Percentiles rank a stretch among this genome's conserved stretches.
Conservation (phyloP, 2,888 invertebrate species). For the Rhagonycha lutea region DNA sequence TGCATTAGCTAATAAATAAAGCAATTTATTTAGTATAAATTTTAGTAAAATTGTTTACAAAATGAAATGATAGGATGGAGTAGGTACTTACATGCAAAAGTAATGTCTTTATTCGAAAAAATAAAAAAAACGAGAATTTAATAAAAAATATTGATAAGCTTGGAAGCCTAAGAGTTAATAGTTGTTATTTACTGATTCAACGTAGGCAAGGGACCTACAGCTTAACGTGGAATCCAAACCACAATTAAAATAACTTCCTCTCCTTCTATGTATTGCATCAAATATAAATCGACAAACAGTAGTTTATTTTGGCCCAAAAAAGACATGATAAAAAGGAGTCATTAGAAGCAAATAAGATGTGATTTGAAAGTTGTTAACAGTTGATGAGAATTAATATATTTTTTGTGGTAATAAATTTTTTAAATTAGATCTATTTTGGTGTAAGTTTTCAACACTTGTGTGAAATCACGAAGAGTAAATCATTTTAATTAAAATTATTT, state of each 20-base stretch:
- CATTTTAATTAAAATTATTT: not conserved
- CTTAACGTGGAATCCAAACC: too few relatives aligned
- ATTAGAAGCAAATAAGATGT: not conserved
- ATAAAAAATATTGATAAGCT: too few relatives aligned
- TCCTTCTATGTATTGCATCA: too few relatives aligned
- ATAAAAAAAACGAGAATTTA: too few relatives aligned
- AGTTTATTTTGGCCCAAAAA: too few relatives aligned
- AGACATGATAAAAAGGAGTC: too few relatives aligned
- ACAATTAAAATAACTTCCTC: too few relatives aligned
- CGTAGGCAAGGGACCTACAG: too few relatives aligned
- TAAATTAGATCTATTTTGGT: not conserved
- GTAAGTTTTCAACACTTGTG: not conserved
- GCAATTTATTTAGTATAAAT: not conserved
- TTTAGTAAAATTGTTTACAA: not conserved
- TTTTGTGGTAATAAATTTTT: not conserved
- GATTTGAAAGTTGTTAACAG: not conserved
- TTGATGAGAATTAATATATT: not conserved
- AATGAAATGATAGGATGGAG: not conserved
- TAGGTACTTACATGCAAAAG: not conserved
- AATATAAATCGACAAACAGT: too few relatives aligned
- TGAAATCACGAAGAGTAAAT: not conserved
- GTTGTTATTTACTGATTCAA: too few relatives aligned
- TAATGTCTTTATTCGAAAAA: not conserved
- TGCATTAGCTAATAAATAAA: not conserved
- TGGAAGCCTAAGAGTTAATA: too few relatives aligned